Base-by-base conservation (phyloP, 2,797 vertebrate genomes). In the Allobates femoralis region DNA sequence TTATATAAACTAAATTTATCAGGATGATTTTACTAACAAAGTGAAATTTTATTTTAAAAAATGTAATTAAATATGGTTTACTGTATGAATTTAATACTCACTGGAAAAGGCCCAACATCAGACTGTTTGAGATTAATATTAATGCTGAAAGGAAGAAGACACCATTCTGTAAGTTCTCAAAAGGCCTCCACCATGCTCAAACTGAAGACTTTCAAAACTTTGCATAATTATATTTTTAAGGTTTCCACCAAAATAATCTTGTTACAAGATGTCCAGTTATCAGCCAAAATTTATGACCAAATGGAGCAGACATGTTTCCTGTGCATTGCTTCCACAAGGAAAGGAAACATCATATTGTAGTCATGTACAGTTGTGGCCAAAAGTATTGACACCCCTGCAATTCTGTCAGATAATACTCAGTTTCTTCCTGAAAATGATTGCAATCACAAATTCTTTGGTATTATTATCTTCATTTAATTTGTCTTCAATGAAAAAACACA, bases 81-180 rank as follows among this genome's bases (percentile, higher is more conserved):
- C 37, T 41, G 10, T 58, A 16, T 55, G 2, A 26, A 11, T 6
- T 53, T 12, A 69, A 8, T 37, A 87, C 93, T 93, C 85, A 95
- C 95, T 58, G 89, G 85, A 86, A 95, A 94, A 51, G 81, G 15
- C 53, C 94, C 95, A 0, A 95, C 90, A 64, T 92, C 90, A 0
- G 94, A 95, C 0, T 92, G 90, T 87, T 93, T 93, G 83, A 95
- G 90, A 7, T 91, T 90, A 34, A 95, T 67, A 34, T 26, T 66
- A 55, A 50, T 82, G 14, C 80, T 60, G 67, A 12, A 71, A 71
- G 23, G 53, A 12, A 28, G 23, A 23, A 37, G 19, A 15, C 3
- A 41, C 3, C 19, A 37, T 41, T 37, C 23, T 37, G 5, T n/a
- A 10, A 73, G 26, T 16, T 74, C 28, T 21, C 1, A 34, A n/a